A percentile compares a stretch with the other conserved stretches of the same genome.
These are phyloP conservation scores for Drosophila neocordata DNA, from an alignment of 1,140 invertebrate genomes.

Conservation along the genomic window DNA sequence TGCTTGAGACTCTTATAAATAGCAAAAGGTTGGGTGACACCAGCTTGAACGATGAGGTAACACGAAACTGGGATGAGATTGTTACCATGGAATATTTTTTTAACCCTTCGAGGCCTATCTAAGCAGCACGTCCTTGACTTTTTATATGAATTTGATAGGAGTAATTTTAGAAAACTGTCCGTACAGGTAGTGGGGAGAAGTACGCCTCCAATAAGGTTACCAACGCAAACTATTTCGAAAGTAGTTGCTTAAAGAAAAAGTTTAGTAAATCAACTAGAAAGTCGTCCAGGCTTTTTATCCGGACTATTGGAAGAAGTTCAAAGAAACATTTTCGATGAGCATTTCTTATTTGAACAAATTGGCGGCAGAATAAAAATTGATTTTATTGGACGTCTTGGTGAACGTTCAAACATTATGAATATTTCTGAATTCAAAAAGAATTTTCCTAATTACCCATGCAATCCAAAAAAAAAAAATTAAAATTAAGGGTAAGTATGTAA, in stretches of 20 bases:
- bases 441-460: conserved; percentile 77
- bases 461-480: too few relatives aligned
- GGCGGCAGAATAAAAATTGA: conserved; percentile 47
- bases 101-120: conserved; percentile 12
- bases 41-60: conserved; percentile 85
- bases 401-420: conserved; percentile 56
- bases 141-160: conserved; percentile 30
- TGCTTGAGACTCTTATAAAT: conserved; percentile 87
- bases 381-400: conserved; percentile 47
- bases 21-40: conserved; percentile 88
- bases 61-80: conserved; percentile 88
- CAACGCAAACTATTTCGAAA: conserved; percentile 24
- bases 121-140: conserved; percentile 40
- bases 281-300: conserved; percentile 23
- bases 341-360: conserved; percentile 47
- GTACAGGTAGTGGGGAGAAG: conserved; percentile 51
- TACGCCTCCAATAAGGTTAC: background rate
- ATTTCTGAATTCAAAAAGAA: conserved; percentile 69
- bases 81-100: conserved; percentile 85
- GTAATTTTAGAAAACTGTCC: conserved; percentile 52
- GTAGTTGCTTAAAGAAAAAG: background rate
- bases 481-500: too few relatives aligned
- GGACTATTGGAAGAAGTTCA: conserved; percentile 37
- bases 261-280: background rate
- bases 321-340: conserved; percentile 36